phyloP scores from a whole-genome alignment of 1,140 invertebrate species.

The Centruroides vittatus region DNA sequence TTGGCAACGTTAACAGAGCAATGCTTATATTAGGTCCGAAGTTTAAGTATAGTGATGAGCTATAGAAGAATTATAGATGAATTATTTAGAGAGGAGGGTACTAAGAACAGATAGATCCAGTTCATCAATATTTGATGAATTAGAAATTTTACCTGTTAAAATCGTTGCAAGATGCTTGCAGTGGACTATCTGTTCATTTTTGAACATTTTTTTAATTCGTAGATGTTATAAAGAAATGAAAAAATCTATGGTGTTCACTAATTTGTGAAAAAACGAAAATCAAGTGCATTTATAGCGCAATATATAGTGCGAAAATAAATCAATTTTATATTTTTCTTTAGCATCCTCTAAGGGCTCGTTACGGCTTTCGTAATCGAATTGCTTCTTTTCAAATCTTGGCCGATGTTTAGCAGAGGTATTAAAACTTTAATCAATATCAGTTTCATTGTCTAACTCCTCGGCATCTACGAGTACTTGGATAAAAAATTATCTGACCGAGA shows the following conservation, averaged over 20 bases:
- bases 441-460: too few species aligned
- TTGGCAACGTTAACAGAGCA: constrained; percentile 13
- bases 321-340: background rate
- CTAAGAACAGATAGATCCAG: background rate
- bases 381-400: constrained; percentile 1
- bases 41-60: background rate
- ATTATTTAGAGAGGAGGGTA: background rate
- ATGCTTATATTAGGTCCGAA: background rate
- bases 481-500: too few species aligned
- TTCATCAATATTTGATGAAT: background rate
- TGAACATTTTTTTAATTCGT: background rate
- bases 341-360: background rate
- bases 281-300: background rate
- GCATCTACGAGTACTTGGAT: too few species aligned
- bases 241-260: background rate
- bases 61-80: background rate
- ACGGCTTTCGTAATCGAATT: background rate
- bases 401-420: too few species aligned
- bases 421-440: too few species aligned
- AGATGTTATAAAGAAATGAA: background rate
- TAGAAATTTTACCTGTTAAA: too few species aligned
- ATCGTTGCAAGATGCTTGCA: too few species aligned
- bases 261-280: background rate
- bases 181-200: too few species aligned
- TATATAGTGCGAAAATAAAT: background rate